Evolutionary conservation across 2,113 vertebrate species (phyloP).

Genomic region (Tachycineta bicolor): DNA sequence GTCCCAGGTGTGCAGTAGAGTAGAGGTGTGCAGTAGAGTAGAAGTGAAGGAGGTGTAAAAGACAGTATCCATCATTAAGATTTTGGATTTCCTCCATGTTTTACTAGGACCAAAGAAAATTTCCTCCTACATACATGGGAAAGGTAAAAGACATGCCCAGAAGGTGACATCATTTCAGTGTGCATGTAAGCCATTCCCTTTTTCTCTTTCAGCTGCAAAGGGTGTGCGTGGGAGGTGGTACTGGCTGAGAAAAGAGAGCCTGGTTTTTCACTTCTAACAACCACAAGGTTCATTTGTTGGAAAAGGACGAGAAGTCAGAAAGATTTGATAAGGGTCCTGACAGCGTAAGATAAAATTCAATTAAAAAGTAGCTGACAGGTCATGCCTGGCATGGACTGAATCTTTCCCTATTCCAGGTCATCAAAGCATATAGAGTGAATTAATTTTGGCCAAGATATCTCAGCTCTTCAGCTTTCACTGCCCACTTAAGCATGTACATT

Average conservation of each 20-base stretch:
- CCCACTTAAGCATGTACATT: background rate
- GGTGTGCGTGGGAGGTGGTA: background rate
- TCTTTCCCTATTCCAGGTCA: background rate
- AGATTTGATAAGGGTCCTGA: background rate
- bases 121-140: background rate
- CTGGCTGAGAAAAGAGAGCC: background rate
- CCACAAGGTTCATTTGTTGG: background rate
- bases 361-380: background rate
- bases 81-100: background rate
- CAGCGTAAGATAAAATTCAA: background rate
- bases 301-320: background rate
- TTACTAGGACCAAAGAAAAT: background rate
- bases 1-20: background rate
- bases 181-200: background rate
- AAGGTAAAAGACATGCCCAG: constrained; percentile 21
- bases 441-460: background rate
- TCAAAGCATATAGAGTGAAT: background rate
- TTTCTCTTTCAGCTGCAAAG: background rate
- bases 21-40: background rate
- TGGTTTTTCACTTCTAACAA: background rate
- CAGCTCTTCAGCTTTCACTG: background rate
- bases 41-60: background rate
- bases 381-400: background rate
- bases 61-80: background rate
- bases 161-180: background rate